Evolutionary conservation across 2,888 invertebrate species (phyloP).

Genomic region (Ophioninae sp.): DNA sequence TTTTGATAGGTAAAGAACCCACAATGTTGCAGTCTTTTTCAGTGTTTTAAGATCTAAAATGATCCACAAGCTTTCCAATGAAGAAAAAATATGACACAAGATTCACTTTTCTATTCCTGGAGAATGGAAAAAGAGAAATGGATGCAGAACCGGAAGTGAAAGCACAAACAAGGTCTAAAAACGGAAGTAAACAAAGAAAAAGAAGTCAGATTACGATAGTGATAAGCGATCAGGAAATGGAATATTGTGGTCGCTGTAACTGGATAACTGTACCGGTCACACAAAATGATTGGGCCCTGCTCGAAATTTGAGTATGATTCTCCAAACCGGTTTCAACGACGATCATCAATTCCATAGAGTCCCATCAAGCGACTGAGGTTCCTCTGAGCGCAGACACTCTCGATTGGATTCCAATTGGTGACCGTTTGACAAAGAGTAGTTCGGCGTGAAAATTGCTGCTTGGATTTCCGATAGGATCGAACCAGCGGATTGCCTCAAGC

Average conservation of each 20-base stretch:
- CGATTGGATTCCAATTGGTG: neutral
- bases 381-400: neutral
- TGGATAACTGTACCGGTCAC: neutral
- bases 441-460: neutral
- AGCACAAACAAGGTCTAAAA: neutral
- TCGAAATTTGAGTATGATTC: neutral
- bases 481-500: neutral
- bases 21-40: neutral
- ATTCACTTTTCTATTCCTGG: too few relatives aligned
- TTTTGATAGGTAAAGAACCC: neutral
- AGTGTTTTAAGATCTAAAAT: neutral
- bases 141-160: too few relatives aligned
- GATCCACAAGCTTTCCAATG: too few relatives aligned
- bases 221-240: neutral
- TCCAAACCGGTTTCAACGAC: neutral
- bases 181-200: neutral
- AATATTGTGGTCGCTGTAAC: neutral
- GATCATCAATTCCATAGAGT: neutral
- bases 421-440: neutral
- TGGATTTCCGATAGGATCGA: slow-evolving; percentile 1
- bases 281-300: neutral
- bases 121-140: too few relatives aligned
- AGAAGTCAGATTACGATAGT: neutral
- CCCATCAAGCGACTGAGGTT: neutral
- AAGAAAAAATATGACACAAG: too few relatives aligned